Evolutionary conservation across 2,888 invertebrate genomes (phyloP).

Genomic region (Leptothorax acervorum): DNA sequence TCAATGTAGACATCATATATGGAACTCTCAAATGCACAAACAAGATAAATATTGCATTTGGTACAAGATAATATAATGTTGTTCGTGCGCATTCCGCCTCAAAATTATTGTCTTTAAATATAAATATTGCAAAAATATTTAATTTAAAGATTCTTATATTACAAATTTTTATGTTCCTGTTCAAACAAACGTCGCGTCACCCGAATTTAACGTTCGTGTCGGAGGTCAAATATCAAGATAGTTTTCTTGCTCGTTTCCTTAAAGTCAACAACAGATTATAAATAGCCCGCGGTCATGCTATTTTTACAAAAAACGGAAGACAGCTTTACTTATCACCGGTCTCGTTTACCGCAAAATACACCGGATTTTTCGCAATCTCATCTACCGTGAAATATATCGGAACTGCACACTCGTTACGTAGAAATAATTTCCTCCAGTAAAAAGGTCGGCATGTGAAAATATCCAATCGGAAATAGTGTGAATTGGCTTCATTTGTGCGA

Average conservation of each 20-base stretch:
- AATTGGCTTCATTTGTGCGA: conserved; percentile 36
- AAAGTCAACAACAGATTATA: not conserved
- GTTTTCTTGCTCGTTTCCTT: not conserved
- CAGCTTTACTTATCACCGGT: conserved; percentile 19
- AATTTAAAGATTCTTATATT: not conserved
- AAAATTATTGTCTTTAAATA: not conserved
- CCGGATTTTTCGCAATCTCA: conserved; percentile 14
- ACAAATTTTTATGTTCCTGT: not conserved
- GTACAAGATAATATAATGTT: not conserved
- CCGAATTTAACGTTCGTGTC: not conserved
- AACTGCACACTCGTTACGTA: conserved; percentile 23
- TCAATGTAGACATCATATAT: not conserved
- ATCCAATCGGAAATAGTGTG: conserved; percentile 34
- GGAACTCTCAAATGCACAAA: not conserved
- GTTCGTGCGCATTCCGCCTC: not conserved
- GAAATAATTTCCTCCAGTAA: conserved; percentile 43
- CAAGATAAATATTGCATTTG: conserved; percentile 19
- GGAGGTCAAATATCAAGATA: not conserved
- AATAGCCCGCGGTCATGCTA: not conserved
- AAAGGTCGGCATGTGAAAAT: conserved; percentile 9
- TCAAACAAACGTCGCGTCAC: not conserved
- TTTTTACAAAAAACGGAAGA: conserved; percentile 8
- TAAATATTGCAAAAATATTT: not conserved
- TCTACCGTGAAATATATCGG: conserved; percentile 20
- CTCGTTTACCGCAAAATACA: conserved; percentile 4